These are phyloP conservation scores for Psittacus erithacus DNA, from an alignment of 2,113 vertebrate species.

Conservation along the genomic window DNA sequence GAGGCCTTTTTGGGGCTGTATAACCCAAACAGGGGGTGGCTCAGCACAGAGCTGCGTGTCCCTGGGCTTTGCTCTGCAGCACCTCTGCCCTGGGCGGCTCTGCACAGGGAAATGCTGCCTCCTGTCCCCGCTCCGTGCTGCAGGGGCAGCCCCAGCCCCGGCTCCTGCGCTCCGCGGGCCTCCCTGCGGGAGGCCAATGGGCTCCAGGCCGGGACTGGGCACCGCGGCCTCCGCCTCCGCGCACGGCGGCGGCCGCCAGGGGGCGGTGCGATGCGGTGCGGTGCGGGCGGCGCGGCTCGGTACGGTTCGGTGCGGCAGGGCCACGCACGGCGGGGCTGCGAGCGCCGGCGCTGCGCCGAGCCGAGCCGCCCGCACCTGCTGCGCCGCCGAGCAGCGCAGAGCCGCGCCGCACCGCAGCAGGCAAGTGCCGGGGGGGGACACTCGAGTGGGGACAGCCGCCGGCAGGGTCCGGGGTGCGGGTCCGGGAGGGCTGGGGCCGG, in stretches of 20 bases:
- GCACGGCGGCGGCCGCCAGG: background rate
- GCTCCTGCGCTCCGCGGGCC: too few relatives aligned
- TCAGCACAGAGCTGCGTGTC: background rate
- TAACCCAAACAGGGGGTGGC: background rate
- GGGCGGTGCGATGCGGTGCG: background rate
- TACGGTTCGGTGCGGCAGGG: background rate
- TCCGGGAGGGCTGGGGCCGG: background rate
- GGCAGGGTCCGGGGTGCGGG: background rate
- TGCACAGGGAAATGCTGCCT: background rate
- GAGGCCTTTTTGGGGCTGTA: background rate
- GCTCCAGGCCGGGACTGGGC: background rate
- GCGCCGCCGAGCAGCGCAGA: background rate
- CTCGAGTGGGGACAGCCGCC: background rate
- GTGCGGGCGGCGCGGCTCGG: background rate
- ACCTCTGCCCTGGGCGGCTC: background rate
- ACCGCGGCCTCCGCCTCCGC: background rate
- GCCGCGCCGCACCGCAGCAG: background rate
- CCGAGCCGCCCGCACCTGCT: background rate
- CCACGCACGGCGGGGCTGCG: background rate
- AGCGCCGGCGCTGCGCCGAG: background rate
- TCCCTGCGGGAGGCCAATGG: too few relatives aligned
- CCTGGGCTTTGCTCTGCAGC: background rate
- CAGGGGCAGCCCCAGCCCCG: background rate
- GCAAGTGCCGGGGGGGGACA: background rate
- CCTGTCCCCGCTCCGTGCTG: background rate